Conservation (phyloP, 1,140 invertebrate species). For the Thaumatotibia leucotreta region DNA sequence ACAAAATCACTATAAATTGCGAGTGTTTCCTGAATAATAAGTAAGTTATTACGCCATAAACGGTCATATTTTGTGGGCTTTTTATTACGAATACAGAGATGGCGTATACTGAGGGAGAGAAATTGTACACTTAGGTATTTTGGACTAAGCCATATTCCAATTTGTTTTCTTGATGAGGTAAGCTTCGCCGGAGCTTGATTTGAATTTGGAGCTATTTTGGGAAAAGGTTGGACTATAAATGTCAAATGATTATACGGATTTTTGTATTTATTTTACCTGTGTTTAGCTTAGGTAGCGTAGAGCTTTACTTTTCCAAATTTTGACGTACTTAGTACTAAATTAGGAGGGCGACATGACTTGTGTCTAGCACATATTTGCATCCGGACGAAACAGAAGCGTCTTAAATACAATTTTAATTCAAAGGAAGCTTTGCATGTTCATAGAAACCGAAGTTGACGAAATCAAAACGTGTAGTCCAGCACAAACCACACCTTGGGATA, state of each 20-base stretch:
- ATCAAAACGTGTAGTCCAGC: too few relatives aligned
- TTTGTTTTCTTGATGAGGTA: conserved; percentile 11
- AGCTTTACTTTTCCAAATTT: too few relatives aligned
- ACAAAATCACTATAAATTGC: conserved; percentile 5
- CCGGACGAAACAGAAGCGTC: too few relatives aligned
- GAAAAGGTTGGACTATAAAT: not conserved
- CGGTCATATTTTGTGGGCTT: conserved; percentile 25
- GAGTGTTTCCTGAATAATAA: conserved; percentile 20
- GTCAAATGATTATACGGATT: not conserved
- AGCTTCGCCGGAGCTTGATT: not conserved
- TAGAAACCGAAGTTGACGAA: too few relatives aligned
- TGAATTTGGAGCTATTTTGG: not conserved
- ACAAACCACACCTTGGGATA: too few relatives aligned
- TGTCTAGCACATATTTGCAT: too few relatives aligned
- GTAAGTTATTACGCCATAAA: conserved; percentile 26
- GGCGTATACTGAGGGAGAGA: not conserved
- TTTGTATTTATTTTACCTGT: too few relatives aligned
- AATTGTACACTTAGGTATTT: conserved; percentile 15
- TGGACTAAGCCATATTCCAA: conserved; percentile 16
- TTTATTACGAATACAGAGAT: conserved; percentile 21
- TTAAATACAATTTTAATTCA: too few relatives aligned
- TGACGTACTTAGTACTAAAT: too few relatives aligned
- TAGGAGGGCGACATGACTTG: too few relatives aligned
- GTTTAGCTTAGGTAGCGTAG: too few relatives aligned
- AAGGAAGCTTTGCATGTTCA: too few relatives aligned